Evolutionary conservation across 2,888 invertebrate genomes (phyloP).

Genomic region (Aproaerema taeniolella): DNA sequence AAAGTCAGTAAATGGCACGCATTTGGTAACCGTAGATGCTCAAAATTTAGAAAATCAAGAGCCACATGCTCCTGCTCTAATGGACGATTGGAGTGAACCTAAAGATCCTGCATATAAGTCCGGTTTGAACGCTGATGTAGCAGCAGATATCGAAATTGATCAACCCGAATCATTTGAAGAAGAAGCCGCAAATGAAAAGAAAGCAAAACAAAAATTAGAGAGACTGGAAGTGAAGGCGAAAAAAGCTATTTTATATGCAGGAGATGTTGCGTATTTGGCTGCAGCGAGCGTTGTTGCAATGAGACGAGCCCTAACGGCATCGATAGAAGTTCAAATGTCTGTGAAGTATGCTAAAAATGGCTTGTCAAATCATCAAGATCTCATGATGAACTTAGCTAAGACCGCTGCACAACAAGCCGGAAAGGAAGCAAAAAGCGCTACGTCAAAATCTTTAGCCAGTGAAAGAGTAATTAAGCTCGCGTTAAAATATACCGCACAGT

Average conservation of each 20-base stretch:
- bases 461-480: constrained; percentile 64
- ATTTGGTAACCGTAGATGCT: constrained; percentile 35
- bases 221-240: constrained; percentile 63
- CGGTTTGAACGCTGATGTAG: constrained; percentile 47
- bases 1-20: constrained; percentile 46
- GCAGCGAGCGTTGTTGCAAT: constrained; percentile 68
- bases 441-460: constrained; percentile 61
- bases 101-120: constrained; percentile 46
- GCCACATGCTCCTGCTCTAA: constrained; percentile 39
- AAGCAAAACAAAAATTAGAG: constrained; percentile 54
- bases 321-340: constrained; percentile 69
- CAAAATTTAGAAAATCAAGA: constrained; percentile 47
- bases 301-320: constrained; percentile 64
- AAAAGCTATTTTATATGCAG: constrained; percentile 68
- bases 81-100: constrained; percentile 55
- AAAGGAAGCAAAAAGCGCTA: constrained; percentile 65
- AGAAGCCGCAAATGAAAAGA: constrained; percentile 47
- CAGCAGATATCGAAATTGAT: constrained; percentile 62
- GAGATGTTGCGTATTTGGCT: constrained; percentile 66
- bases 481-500: constrained; percentile 64
- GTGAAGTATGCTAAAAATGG: constrained; percentile 63
- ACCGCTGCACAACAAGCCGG: constrained; percentile 71
- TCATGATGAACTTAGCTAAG: constrained; percentile 71
- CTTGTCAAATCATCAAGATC: constrained; percentile 65
- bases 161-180: constrained; percentile 51